A percentile compares a stretch with the other conserved stretches of the same genome.
Conservation (phyloP, 2,797 vertebrate genomes). For the Danio jaintianensis region DNA sequence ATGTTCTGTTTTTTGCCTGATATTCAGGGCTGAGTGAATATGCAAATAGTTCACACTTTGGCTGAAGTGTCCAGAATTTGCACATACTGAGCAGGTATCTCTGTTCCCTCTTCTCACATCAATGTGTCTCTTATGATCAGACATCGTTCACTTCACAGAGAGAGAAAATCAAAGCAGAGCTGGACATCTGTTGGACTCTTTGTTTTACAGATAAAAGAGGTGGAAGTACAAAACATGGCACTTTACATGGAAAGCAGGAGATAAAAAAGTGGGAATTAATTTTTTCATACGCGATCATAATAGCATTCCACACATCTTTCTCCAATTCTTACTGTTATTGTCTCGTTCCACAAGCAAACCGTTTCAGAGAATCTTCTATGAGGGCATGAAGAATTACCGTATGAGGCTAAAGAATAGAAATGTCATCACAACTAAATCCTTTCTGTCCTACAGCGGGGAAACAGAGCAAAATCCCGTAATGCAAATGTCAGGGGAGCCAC, state of each 20-base stretch:
- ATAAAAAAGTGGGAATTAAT: constrained; percentile 13
- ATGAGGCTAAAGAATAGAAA: constrained; percentile 18
- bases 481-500: constrained; percentile 46
- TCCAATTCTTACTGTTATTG: background rate
- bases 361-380: constrained; percentile 19
- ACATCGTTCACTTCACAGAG: constrained; percentile 37
- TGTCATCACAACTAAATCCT: constrained; percentile 21
- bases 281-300: constrained; percentile 32
- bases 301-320: constrained; percentile 4
- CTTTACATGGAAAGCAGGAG: constrained; percentile 26
- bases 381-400: constrained; percentile 22
- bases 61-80: background rate
- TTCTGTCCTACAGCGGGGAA: constrained; percentile 28
- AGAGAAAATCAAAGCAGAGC: constrained; percentile 35
- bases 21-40: background rate
- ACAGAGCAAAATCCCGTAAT: constrained; percentile 32
- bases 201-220: constrained; percentile 42
- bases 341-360: background rate
- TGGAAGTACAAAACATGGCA: constrained; percentile 34
- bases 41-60: background rate
- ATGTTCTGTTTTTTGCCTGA: background rate
- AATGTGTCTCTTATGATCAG: constrained; percentile 9
- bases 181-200: constrained; percentile 35
- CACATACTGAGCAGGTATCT: background rate
- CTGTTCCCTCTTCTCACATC: background rate